phyloP scores from a whole-genome alignment of 2,888 invertebrate species.

The Tyria jacobaeae region DNA sequence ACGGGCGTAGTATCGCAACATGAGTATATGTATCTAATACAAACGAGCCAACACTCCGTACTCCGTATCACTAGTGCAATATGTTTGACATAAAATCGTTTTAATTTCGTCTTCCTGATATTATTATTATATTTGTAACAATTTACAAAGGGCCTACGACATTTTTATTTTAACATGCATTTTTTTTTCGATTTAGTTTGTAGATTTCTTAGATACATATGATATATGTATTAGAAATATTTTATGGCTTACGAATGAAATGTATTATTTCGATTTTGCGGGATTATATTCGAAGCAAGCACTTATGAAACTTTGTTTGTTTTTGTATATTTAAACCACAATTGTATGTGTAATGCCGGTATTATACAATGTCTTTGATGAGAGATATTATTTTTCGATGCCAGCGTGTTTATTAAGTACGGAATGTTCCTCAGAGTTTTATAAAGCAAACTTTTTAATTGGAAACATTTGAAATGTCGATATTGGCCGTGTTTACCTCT shows the following conservation, averaged over 20 bases:
- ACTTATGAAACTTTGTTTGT: slow-evolving; percentile 45
- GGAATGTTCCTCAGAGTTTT: slow-evolving; percentile 23
- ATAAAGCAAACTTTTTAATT: slow-evolving; percentile 20
- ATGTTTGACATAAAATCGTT: slow-evolving; percentile 54
- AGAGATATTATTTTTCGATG: slow-evolving; percentile 19
- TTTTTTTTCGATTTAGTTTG: slow-evolving; percentile 60
- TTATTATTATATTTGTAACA: slow-evolving; percentile 55
- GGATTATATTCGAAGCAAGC: slow-evolving; percentile 45
- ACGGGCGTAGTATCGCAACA: neutral
- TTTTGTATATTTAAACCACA: slow-evolving; percentile 1
- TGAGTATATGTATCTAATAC: slow-evolving; percentile 37
- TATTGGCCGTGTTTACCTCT: slow-evolving; percentile 31
- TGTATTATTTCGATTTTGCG: slow-evolving; percentile 49
- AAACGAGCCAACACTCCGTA: slow-evolving; percentile 28
- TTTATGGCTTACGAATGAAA: slow-evolving; percentile 54
- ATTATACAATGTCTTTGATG: slow-evolving; percentile 18
- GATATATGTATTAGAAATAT: slow-evolving; percentile 51
- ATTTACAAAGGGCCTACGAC: slow-evolving; percentile 65
- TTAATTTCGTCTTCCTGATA: slow-evolving; percentile 66
- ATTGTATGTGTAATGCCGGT: slow-evolving; percentile 17
- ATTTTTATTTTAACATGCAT: slow-evolving; percentile 64
- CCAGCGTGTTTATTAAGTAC: slow-evolving; percentile 18
- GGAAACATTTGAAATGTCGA: slow-evolving; percentile 26
- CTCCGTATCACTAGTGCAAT: slow-evolving; percentile 55
- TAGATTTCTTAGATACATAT: slow-evolving; percentile 55